Percentiles rank a stretch among this genome's conserved stretches.
Conservation (phyloP, 2,113 vertebrate species). For the Beaufortia kweichowensis region DNA sequence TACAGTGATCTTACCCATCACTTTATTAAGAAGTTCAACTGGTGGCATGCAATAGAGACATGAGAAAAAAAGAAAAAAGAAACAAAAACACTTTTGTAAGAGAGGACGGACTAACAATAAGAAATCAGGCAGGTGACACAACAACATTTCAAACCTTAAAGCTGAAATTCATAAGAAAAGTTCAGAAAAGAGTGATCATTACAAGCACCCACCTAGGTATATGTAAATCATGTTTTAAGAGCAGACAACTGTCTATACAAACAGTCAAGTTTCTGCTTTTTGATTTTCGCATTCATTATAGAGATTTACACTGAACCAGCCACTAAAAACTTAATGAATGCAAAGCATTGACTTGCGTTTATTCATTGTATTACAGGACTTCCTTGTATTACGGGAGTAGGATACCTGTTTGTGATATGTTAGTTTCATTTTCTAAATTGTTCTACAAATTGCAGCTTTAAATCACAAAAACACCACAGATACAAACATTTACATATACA, state of each 20-base stretch:
- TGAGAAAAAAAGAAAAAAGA: constrained; percentile 62
- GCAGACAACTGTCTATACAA: no score
- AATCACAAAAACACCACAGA: constrained; percentile 22
- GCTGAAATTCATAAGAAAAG: constrained; percentile 20
- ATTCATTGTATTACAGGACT: not conserved
- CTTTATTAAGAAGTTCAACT: constrained; percentile 58
- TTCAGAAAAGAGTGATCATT: not conserved
- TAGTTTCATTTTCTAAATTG: not conserved
- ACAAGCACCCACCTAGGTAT: not conserved
- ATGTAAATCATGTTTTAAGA: not conserved
- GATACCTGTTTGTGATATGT: not conserved
- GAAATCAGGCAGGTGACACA: constrained; percentile 47
- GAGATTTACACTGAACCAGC: no score
- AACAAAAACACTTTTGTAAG: constrained; percentile 47
- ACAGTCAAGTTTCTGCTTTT: not conserved
- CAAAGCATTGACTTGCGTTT: not conserved
- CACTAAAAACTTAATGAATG: no score
- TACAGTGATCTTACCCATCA: constrained; percentile 48
- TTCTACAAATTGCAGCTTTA: constrained; percentile 16
- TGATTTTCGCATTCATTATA: not conserved
- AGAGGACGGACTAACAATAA: constrained; percentile 44
- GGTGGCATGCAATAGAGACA: constrained; percentile 88
- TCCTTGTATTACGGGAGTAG: not conserved
- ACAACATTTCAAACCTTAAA: constrained; percentile 15
- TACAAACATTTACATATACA: not conserved